Evolutionary conservation across 2,797 vertebrate genomes (phyloP), one percentile per base, ranked within the genome.

Genomic region (Brachyalestes nurse): DNA sequence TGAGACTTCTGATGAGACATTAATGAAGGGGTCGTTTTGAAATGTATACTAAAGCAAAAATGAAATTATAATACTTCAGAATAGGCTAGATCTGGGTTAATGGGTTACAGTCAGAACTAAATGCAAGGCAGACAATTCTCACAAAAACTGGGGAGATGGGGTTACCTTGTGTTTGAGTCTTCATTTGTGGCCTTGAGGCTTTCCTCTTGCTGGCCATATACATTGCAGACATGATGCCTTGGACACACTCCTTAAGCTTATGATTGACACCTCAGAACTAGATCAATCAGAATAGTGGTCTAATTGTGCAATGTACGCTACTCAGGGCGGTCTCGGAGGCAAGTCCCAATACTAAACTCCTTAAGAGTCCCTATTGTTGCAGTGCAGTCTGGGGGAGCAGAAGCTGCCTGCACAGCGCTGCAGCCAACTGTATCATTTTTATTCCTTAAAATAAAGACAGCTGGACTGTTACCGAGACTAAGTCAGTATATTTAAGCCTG

Each of bases 201-300:
- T 87, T 89, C 70, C 85, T 85, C 80, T 88, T 88, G 73, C 71
- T 78, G 55, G 80, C 40, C 47, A 79, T 21, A 38, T 80, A 88
- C 19, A 76, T 75, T 72, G 75, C 74, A 51, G 85, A 85, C 70
- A 82, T 77, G 78, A 70, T 80, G 58, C 78, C 55, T 58, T 66
- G 62, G 6, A 65, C 77, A 51, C 71, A 82, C 65, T 83, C 73
- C 82, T 81, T 80, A 67, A 45, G 75, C 64, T 76, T 64, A n/a
- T 61, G 55, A 40, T 72, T 75, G 53, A 78, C 60, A 75, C 7
- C 42, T 34, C 61, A 79, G 10, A n/a, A 61, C 81, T n/a, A 14
- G 6, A 14, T 65, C 9, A 10, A 19, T 34, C 57, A 64, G 16
- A 72, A n/a, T 10, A 5, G 3, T 8, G 47, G 17, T 60, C 17